Evolutionary conservation across 2,797 vertebrate genomes (phyloP).

Genomic region (Mus spretus): DNA sequence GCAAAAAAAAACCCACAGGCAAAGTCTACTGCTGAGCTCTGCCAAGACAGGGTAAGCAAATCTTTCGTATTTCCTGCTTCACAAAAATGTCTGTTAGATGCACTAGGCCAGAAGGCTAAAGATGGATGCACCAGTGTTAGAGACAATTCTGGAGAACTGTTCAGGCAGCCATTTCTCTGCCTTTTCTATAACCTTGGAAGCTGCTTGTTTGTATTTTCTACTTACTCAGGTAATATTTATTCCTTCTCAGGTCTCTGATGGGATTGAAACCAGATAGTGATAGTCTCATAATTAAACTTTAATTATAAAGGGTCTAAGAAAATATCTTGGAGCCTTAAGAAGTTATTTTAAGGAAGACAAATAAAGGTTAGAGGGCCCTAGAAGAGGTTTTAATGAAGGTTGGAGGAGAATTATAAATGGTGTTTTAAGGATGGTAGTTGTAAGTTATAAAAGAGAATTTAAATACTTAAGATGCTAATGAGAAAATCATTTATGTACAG

Average conservation of each 20-base stretch:
- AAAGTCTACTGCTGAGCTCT: not conserved
- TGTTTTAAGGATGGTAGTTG: not conserved
- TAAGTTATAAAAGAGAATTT: not conserved
- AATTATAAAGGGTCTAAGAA: not conserved
- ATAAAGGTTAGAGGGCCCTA: not conserved
- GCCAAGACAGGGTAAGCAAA: not conserved
- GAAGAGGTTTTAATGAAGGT: not conserved
- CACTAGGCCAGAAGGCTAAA: not conserved
- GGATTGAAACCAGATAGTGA: not conserved
- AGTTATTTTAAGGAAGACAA: not conserved
- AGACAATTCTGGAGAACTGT: not conserved
- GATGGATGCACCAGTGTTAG: not conserved
- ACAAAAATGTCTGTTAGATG: not conserved
- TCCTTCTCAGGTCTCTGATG: not conserved
- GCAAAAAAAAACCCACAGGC: not conserved
- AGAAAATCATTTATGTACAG: not conserved
- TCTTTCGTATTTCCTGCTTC: not conserved
- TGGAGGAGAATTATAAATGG: not conserved
- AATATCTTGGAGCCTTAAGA: not conserved
- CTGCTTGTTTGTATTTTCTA: not conserved
- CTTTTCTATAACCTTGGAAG: not conserved
- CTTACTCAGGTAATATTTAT: not conserved
- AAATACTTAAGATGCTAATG: not conserved
- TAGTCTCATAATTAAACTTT: not conserved
- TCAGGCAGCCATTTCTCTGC: not conserved